These are phyloP conservation scores for Diadromus collaris DNA, from an alignment of 2,888 invertebrate species.

Conservation along the genomic window DNA sequence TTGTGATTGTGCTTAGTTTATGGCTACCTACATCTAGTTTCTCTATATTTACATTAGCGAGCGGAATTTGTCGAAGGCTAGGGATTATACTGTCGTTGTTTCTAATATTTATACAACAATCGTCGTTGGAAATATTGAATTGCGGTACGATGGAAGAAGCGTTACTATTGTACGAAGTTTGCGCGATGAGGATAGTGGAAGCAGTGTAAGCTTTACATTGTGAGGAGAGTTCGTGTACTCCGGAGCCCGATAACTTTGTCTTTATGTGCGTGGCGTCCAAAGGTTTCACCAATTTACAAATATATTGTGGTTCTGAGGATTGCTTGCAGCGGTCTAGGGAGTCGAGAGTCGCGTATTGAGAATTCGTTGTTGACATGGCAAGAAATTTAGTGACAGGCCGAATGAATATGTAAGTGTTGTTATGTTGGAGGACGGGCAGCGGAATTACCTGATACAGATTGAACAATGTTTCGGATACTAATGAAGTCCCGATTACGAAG, in stretches of 20 bases:
- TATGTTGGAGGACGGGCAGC: conserved; percentile 9
- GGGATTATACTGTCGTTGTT: neutral
- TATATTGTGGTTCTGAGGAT: conserved; percentile 6
- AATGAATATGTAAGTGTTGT: conserved; percentile 15
- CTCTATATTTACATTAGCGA: conserved; percentile 25
- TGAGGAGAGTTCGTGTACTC: conserved; percentile 7
- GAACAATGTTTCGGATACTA: conserved; percentile 22
- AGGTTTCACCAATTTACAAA: neutral
- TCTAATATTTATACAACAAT: neutral
- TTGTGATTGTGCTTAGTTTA: conserved; percentile 6
- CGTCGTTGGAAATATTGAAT: neutral
- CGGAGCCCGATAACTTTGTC: conserved; percentile 2
- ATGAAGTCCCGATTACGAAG: conserved; percentile 23
- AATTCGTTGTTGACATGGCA: conserved; percentile 18
- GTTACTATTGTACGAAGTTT: neutral
- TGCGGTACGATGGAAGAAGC: neutral
- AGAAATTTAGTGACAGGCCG: conserved; percentile 23
- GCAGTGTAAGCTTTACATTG: conserved; percentile 18
- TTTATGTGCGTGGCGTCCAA: neutral
- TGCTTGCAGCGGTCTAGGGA: conserved; percentile 19
- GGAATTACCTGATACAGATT: conserved; percentile 23
- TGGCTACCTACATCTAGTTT: conserved; percentile 28
- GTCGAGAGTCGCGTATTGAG: conserved; percentile 24
- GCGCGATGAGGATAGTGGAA: neutral
- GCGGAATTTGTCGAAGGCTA: conserved; percentile 10